Conservation (phyloP, 2,797 vertebrate genomes). For the Anableps anableps region DNA sequence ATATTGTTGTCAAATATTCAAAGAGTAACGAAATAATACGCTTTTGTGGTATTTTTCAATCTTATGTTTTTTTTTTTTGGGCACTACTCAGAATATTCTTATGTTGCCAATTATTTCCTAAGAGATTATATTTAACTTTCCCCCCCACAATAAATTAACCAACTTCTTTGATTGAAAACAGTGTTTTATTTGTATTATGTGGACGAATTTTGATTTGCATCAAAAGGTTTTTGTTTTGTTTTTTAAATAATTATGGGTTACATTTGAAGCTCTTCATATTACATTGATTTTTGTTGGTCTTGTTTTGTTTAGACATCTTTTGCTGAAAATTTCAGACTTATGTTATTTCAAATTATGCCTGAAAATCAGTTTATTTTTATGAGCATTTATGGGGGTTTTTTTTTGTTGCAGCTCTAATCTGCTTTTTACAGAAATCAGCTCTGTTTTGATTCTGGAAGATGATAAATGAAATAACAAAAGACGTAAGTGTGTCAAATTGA, state of each 20-base stretch:
- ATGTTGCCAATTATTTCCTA: no score
- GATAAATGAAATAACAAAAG: not conserved
- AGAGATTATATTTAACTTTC: no score
- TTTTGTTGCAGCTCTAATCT: not conserved
- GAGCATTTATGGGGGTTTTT: not conserved
- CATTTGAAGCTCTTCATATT: not conserved
- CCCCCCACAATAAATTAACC: no score
- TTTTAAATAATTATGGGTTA: not conserved
- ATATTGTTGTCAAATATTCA: not conserved
- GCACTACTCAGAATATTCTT: no score
- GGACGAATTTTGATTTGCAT: not conserved
- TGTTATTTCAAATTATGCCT: not conserved
- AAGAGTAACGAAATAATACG: not conserved
- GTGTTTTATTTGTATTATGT: no score
- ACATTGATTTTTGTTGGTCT: not conserved
- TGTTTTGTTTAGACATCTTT: not conserved
- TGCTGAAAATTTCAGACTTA: not conserved
- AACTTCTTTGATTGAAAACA: no score
- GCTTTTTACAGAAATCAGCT: conserved; percentile 7
- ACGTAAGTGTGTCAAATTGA: conserved; percentile 12
- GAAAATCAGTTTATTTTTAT: not conserved
- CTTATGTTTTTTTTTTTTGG: no score
- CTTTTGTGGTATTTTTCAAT: not conserved
- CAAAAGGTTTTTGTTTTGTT: not conserved
- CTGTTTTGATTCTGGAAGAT: conserved; percentile 28